Conservation (phyloP, 1,140 invertebrate genomes). For the Tetragonula clypearis region DNA sequence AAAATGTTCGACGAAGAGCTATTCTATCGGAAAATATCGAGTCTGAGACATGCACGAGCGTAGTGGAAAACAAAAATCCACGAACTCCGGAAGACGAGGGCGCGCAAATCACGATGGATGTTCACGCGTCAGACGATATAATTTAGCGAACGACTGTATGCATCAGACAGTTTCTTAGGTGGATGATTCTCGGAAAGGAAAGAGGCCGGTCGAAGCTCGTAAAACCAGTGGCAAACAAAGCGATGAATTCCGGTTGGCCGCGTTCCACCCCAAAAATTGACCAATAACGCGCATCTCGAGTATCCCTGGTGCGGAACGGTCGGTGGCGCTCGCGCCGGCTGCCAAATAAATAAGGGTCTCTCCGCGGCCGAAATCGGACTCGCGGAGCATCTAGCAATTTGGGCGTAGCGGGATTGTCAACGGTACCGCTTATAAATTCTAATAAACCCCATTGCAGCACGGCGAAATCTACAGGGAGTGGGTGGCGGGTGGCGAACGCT, state of each 20-base stretch:
- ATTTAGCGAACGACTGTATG: background rate
- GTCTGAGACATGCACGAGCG: background rate
- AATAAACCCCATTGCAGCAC: conserved; percentile 65
- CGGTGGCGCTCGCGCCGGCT: conserved; percentile 31
- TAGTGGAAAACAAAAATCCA: background rate
- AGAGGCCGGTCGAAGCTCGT: conserved; percentile 54
- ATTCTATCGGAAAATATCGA: background rate
- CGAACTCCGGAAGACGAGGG: too few relatives aligned
- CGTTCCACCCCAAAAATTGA: conserved; percentile 73
- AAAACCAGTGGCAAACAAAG: conserved; percentile 76
- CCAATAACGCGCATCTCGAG: conserved; percentile 65
- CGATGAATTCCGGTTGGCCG: conserved; percentile 76
- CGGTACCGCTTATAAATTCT: conserved; percentile 73
- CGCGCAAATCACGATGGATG: background rate
- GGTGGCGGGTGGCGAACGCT: conserved; percentile 5
- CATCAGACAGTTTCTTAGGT: conserved; percentile 45
- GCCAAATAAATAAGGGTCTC: conserved; percentile 71
- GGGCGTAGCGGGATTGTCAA: conserved; percentile 71
- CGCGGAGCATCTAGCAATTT: conserved; percentile 65
- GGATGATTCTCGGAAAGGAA: conserved; percentile 59
- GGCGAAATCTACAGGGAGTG: conserved; percentile 29
- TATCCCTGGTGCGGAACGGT: conserved; percentile 33
- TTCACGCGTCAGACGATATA: conserved; percentile 8
- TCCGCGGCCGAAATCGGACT: conserved; percentile 45
- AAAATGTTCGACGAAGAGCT: background rate